These are phyloP conservation scores for Xyliphius kryptos DNA, from an alignment of 2,113 vertebrate species.

Conservation along the genomic window DNA sequence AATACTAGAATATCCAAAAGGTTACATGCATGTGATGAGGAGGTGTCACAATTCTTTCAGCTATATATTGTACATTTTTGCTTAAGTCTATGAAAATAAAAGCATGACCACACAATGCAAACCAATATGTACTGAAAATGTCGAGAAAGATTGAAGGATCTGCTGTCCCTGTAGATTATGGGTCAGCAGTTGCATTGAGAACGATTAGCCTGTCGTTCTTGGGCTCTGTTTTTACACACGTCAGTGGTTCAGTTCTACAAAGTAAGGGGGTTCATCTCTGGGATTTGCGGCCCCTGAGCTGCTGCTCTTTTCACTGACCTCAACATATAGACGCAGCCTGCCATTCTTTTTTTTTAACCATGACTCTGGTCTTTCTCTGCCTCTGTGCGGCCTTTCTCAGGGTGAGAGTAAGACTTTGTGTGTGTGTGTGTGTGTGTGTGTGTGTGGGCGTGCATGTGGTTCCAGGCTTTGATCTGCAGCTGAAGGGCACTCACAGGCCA, in stretches of 20 bases:
- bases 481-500: slow-evolving; percentile 44
- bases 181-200: not conserved
- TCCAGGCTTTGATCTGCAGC: slow-evolving; percentile 41
- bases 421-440: slow-evolving; percentile 25
- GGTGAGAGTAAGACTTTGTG: not conserved
- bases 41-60: too few species aligned
- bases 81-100: too few species aligned
- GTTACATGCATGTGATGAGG: too few species aligned
- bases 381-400: slow-evolving; percentile 21
- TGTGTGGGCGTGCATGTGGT: slow-evolving; percentile 28
- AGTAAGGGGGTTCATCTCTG: slow-evolving; percentile 18
- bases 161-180: slow-evolving; percentile 1
- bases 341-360: slow-evolving; percentile 2
- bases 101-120: not conserved
- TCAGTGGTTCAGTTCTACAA: slow-evolving; percentile 10
- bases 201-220: not conserved
- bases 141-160: not conserved
- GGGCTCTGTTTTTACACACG: slow-evolving; percentile 1
- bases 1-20: too few species aligned
- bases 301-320: slow-evolving; percentile 30
- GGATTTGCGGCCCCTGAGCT: slow-evolving; percentile 21
- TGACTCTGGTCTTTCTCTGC: slow-evolving; percentile 17
- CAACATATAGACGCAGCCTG: not conserved
- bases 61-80: too few species aligned
- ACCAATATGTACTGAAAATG: not conserved